These are phyloP conservation scores for Myripristis murdjan DNA, from an alignment of 2,797 vertebrate species.

Conservation along the genomic window DNA sequence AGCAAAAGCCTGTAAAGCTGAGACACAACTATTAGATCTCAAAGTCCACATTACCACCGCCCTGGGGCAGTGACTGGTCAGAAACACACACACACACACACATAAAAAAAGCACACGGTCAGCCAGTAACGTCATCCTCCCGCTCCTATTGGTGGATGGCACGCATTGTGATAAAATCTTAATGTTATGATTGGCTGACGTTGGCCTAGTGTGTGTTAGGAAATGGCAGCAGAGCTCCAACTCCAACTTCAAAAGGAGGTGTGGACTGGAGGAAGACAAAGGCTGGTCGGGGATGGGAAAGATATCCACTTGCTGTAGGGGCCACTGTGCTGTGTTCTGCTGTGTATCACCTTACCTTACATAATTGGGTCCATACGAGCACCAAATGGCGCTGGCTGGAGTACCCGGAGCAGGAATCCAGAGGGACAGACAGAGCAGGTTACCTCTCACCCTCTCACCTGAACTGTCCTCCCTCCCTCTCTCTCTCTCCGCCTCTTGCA, in stretches of 20 bases:
- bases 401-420: slow-evolving; percentile 51
- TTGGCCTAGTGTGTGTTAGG: slow-evolving; percentile 40
- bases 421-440: slow-evolving; percentile 54
- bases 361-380: slow-evolving; percentile 81
- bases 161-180: slow-evolving; percentile 26
- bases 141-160: slow-evolving; percentile 37
- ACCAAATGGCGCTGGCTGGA: slow-evolving; percentile 80
- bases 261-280: slow-evolving; percentile 72
- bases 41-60: slow-evolving; percentile 75
- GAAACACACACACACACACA: slow-evolving; percentile 32
- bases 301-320: slow-evolving; percentile 80
- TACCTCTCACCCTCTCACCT: slow-evolving; percentile 67
- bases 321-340: slow-evolving; percentile 64
- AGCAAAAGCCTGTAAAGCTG: slow-evolving; percentile 67
- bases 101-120: slow-evolving; percentile 8
- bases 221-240: slow-evolving; percentile 41
- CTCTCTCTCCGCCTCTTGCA: slow-evolving; percentile 14
- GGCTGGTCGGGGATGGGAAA: slow-evolving; percentile 74
- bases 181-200: slow-evolving; percentile 60
- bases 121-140: slow-evolving; percentile 17
- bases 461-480: slow-evolving; percentile 48
- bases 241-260: slow-evolving; percentile 73
- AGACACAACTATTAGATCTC: slow-evolving; percentile 68
- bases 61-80: slow-evolving; percentile 60
- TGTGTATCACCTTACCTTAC: slow-evolving; percentile 85